These are phyloP conservation scores for Aphaenogaster ashmeadi DNA, from an alignment of 1,140 invertebrate genomes.

Conservation along the genomic window DNA sequence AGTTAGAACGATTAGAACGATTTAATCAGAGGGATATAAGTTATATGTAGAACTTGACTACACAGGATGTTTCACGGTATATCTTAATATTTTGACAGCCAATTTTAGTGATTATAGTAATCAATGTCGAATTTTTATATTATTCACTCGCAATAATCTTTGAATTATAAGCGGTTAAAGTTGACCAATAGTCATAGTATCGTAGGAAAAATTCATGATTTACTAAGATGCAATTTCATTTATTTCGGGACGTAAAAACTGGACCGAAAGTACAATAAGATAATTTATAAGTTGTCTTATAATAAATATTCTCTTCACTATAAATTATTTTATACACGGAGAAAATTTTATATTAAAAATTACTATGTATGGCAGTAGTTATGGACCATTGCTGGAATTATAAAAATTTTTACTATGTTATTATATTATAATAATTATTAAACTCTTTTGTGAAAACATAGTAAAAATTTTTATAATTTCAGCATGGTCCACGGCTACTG, in stretches of 20 bases:
- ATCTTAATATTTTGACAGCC: background rate
- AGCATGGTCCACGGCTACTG: too few relatives aligned
- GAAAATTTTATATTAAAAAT: too few relatives aligned
- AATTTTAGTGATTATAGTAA: background rate
- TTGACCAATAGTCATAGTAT: background rate
- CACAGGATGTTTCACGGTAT: background rate
- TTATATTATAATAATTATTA: too few relatives aligned
- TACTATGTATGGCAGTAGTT: too few relatives aligned
- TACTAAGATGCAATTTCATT: background rate
- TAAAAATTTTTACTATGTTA: too few relatives aligned
- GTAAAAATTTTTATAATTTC: too few relatives aligned
- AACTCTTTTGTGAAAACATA: too few relatives aligned
- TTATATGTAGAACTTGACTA: background rate
- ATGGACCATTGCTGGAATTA: too few relatives aligned
- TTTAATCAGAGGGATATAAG: background rate
- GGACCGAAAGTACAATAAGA: background rate
- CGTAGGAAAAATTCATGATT: background rate
- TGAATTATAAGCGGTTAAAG: background rate
- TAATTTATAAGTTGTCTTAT: background rate
- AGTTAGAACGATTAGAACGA: background rate
- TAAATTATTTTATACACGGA: background rate
- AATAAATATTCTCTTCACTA: background rate
- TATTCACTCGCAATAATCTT: background rate
- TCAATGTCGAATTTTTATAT: background rate
- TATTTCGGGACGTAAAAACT: background rate